phyloP scores from a whole-genome alignment of 2,888 invertebrate species.

The Psylliodes chrysocephalus region DNA sequence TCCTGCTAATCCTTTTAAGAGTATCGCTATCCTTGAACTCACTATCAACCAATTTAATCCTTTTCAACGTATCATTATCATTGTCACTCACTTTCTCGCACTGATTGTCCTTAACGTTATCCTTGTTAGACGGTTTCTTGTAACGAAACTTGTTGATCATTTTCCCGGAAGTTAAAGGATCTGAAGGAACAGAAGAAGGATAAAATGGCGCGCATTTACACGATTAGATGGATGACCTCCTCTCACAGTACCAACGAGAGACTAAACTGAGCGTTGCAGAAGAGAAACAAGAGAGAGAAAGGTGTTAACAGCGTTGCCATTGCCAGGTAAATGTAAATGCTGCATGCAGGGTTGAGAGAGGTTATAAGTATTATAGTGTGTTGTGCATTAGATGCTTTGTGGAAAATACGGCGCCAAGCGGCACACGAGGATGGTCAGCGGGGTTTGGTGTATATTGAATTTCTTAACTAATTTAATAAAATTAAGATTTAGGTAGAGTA shows the following conservation, averaged over 20 bases:
- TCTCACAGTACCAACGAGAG: conserved; percentile 43
- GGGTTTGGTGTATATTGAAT: too few species aligned
- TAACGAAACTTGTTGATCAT: conserved; percentile 63
- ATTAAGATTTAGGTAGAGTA: too few species aligned
- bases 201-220: conserved; percentile 36
- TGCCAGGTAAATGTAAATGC: conserved; percentile 20
- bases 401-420: not conserved
- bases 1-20: conserved; percentile 12
- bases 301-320: conserved; percentile 30
- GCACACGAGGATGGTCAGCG: too few species aligned
- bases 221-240: conserved; percentile 39
- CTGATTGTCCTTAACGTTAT: conserved; percentile 27
- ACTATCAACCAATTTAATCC: conserved; percentile 23
- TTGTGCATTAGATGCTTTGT: conserved; percentile 4
- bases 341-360: not conserved
- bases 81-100: conserved; percentile 31
- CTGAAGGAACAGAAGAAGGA: conserved; percentile 14
- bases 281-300: conserved; percentile 29
- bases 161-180: conserved; percentile 21
- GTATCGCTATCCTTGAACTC: conserved; percentile 17
- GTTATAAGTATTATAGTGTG: too few species aligned
- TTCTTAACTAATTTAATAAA: too few species aligned
- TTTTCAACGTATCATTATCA: conserved; percentile 35
- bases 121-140: conserved; percentile 56
- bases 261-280: conserved; percentile 26